Evolutionary conservation across 1,140 invertebrate genomes (phyloP), one percentile per base, ranked within the genome.

Genomic region (Oscheius sp.): DNA sequence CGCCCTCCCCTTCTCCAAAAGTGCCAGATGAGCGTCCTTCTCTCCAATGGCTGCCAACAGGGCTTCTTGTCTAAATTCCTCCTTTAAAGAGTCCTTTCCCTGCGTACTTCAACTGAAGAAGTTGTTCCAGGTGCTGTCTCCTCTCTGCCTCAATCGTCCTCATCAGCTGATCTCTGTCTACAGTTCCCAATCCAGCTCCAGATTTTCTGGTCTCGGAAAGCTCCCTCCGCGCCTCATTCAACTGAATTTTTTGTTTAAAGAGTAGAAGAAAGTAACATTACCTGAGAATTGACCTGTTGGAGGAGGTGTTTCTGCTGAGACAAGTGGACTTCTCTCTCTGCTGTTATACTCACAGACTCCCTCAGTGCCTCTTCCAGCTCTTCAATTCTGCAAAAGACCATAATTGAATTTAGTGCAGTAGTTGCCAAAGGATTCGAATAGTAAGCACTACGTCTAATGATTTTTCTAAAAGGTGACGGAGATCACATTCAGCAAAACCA

Each of bases 1-100:
- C 35, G 49, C 72, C 20, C 59, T 18, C 20, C 90, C 90, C 84
- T 92, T 89, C 85, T 93, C 91, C 52, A 93, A 82, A 69, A 93
- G 85, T 0, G 91, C 92, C 76, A 93, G 88, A 82, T 92, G 91
- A 20, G 91, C 90, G 85, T 93, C 92, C 82, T 93, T 93, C 80
- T 93, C 92, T 81, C 90, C 91, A 46, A 93, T 90, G 1, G 91
- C 89, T 58, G 90, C 88, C 85, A 91, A 89, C 34, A 93, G 84
- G 67, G 91, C 90, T 86, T 93, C 91, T 85, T 91, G 90, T 82
- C 91, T 92, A 81, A n/a, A 87, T 69, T 61, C 2, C 23, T n/a
- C 4, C 13, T 35, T 1, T 38, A 3, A 38, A 59, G 26, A 46
- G 23, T 74, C 23, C 34, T 55, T 13, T 31, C 3, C 26, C 10